Evolutionary conservation across 1,140 invertebrate genomes (phyloP).

Genomic region (Andrena cerasifolii): DNA sequence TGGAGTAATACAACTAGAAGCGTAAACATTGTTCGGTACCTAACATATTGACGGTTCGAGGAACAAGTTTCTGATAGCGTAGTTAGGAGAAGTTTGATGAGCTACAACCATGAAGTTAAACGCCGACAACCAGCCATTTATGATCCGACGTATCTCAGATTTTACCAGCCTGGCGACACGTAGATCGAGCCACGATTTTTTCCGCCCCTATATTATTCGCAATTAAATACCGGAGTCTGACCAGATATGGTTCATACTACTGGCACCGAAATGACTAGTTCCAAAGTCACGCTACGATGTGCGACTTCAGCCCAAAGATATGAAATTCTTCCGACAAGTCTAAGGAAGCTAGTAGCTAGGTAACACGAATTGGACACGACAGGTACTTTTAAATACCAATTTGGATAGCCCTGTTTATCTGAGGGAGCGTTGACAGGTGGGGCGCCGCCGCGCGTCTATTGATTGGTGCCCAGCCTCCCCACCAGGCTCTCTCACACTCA

Average conservation of each 20-base stretch:
- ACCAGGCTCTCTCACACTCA: slow-evolving; percentile 60
- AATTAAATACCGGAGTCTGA: too few species aligned
- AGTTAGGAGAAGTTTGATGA: slow-evolving; percentile 34
- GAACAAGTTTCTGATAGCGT: slow-evolving; percentile 23
- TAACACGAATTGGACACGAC: neutral
- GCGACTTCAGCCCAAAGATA: too few species aligned
- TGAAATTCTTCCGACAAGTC: neutral
- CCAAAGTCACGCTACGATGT: too few species aligned
- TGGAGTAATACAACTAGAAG: slow-evolving; percentile 4
- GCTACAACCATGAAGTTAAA: slow-evolving; percentile 1
- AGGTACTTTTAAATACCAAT: slow-evolving; percentile 55
- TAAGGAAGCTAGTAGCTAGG: neutral
- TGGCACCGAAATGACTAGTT: too few species aligned
- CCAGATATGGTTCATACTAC: too few species aligned
- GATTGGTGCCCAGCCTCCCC: slow-evolving; percentile 69
- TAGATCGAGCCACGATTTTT: neutral
- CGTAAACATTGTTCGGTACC: slow-evolving; percentile 22
- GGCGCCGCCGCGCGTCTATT: slow-evolving; percentile 72
- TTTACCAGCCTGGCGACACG: neutral
- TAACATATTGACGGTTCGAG: slow-evolving; percentile 16
- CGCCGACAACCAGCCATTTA: slow-evolving; percentile 10
- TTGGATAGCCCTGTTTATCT: slow-evolving; percentile 65
- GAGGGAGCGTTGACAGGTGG: slow-evolving; percentile 69
- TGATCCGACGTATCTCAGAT: slow-evolving; percentile 7
- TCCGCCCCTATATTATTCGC: too few species aligned